phyloP scores from a whole-genome alignment of 2,888 invertebrate species.

The Rotaria sp. region DNA sequence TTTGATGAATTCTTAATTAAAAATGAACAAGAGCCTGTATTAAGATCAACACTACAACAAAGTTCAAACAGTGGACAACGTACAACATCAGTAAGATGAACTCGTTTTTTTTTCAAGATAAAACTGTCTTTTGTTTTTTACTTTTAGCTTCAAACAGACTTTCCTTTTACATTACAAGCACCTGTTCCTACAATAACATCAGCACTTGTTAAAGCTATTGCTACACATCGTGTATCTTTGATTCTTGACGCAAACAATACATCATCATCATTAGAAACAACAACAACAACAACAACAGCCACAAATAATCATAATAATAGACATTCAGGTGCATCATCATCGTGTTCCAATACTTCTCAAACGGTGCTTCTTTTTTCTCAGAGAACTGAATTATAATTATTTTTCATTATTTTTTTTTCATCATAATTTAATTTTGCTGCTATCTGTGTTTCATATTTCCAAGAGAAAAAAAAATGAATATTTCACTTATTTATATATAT shows the following conservation, averaged over 20 bases:
- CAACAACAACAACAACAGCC: neutral
- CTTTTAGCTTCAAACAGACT: neutral
- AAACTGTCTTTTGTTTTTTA: neutral
- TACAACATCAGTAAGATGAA: neutral
- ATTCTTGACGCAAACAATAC: neutral
- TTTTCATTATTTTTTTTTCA: neutral
- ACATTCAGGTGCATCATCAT: neutral
- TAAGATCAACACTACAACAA: neutral
- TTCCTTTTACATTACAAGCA: neutral
- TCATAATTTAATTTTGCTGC: neutral
- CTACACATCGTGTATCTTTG: constrained; percentile 1
- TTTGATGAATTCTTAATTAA: neutral
- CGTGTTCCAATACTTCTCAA: neutral
- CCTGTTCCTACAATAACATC: neutral
- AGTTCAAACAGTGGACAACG: neutral
- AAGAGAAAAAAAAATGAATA: neutral
- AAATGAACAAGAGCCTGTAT: neutral
- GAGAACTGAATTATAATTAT: constrained; percentile 7
- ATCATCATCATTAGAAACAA: constrained; percentile 1
- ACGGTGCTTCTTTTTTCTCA: constrained; percentile 14
- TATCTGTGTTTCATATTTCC: neutral
- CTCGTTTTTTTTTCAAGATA: neutral
- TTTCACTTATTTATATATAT: neutral
- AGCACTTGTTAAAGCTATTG: neutral
- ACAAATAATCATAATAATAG: neutral